Percentiles rank a stretch among this genome's conserved stretches.
phyloP scores from a whole-genome alignment of 2,888 invertebrate genomes.

The Drosophila tanythrix region DNA sequence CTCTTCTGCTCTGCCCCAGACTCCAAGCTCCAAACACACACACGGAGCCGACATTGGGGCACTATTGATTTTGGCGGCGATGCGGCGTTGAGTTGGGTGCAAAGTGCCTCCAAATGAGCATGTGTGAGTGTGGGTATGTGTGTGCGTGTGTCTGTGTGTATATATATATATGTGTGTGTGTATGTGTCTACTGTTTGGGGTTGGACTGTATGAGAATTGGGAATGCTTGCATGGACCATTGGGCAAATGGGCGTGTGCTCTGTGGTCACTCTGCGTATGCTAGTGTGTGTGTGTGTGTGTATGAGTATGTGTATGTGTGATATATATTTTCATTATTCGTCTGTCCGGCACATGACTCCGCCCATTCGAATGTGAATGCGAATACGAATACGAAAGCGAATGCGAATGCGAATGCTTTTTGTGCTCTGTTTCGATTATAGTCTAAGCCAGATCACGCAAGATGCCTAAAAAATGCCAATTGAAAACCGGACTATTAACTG shows the following conservation, averaged over 20 bases:
- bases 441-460: background rate
- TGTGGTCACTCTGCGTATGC: conserved; percentile 53
- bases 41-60: conserved; percentile 57
- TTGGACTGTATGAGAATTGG: conserved; percentile 27
- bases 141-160: background rate
- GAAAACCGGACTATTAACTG: background rate
- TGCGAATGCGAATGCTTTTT: background rate
- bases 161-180: background rate
- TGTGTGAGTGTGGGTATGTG: conserved; percentile 11
- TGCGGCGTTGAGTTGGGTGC: conserved; percentile 34
- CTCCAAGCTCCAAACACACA: conserved; percentile 6
- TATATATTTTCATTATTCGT: conserved; percentile 31
- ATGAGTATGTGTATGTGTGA: conserved; percentile 37
- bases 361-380: conserved; percentile 28
- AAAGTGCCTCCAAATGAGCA: conserved; percentile 9
- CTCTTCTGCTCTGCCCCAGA: background rate
- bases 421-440: background rate
- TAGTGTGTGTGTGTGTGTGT: conserved; percentile 25
- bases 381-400: background rate
- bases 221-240: conserved; percentile 27
- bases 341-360: conserved; percentile 49
- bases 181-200: conserved; percentile 36
- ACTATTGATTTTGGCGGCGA: conserved; percentile 69
- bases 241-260: conserved; percentile 64
- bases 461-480: background rate